Base-by-base conservation (phyloP, 2,888 invertebrate species). In the Perizoma flavofasciatum region DNA sequence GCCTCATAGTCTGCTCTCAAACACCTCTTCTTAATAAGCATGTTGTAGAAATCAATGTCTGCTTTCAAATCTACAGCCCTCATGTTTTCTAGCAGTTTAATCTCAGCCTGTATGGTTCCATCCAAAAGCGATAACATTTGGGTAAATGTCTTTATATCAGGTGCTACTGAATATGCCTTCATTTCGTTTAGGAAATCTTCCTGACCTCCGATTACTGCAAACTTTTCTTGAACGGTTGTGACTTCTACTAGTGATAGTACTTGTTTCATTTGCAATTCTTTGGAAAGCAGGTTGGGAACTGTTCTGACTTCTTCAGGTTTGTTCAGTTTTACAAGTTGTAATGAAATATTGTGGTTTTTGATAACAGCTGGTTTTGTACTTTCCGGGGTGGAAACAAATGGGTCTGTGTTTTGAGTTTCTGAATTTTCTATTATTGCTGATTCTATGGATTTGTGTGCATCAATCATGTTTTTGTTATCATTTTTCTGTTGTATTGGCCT, bases 1-100 rank as follows among this genome's bases (percentile, higher is more conserved):
- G 92, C 93, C 53, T 94, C 89, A 79, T 95, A 95, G 78, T 96
- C 95, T 59, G 83, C 89, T 67, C 97, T 91, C 75, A 95, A 86
- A 75, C 95, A 95, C 59, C 97, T 93, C 78, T 95, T 96, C 75
- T 96, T 96, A 54, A 98, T 97, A 7, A 98, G 91, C 88, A 96
- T 94, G 82, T 98, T 98, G 76, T 95, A 97, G 82, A 98, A 97
- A 79, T 95, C 95, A 57, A 96, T 93, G 85, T 98, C 97, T 2
- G 95, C 92, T 70, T 92, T 93, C 0, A 97, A 79, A 7, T 93
- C 88, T 45, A 86, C 85, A 61, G 86, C 83, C 58, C 94, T 93
- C 83, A 97, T 94, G 56, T 89, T 83, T 52, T 85, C 83, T 5
- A 98, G 75, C 6, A 98, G 78, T 63, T 93, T 93, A 54, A 94